Base-by-base conservation (phyloP, 2,797 vertebrate genomes). In the Nothura maculosa region DNA sequence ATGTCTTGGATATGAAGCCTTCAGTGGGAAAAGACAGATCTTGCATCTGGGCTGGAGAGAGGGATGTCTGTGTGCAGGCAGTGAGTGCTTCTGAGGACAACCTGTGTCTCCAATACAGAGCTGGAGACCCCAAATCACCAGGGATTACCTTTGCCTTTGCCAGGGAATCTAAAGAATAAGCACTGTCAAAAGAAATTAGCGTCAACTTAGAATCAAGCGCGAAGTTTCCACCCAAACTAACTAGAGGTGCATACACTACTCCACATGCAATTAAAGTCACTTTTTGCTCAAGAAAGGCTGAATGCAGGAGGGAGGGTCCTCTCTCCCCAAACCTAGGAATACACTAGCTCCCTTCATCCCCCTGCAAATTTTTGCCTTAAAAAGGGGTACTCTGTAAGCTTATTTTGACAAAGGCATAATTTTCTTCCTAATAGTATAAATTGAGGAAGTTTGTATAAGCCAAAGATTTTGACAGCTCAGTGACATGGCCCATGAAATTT, bases 391-490 rank as follows among this genome's bases (percentile, higher is more conserved):
- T 89, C 22, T 21, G 30, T 19, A 32, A 11, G 50, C 27, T 94
- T 48, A 28, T 7, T 93, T 80, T 68, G 93, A 87, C 75, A 42
- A 80, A 89, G 15, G 24, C 58, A 60, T 55, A 89, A 95, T 27
- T 40, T 50, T 3, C 15, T 79, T 89, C 18, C 66, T 92, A 22
- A 40, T 83, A 77, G 8, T n/a, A 18, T 19, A 81, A 85, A 55
- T 9, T 91, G 32, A 84, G 92, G n/a, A 78, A 25, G 1, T 89
- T 88, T 81, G 72, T 14, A 87, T 40, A 24, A 85, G 64, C 1
- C 84, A 80, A 70, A 93, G 38, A 81, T 83, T 89, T 70, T 87
- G 72, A 87, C 78, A 96, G 85, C 92, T 82, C 89, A 94, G 90
- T 88, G 85, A 50, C 64, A 80, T 54, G 75, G 36, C 17, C 69